Percentiles rank a stretch among this genome's conserved stretches.
phyloP scores from a whole-genome alignment of 2,113 vertebrate genomes.

The Setophaga kirtlandii region DNA sequence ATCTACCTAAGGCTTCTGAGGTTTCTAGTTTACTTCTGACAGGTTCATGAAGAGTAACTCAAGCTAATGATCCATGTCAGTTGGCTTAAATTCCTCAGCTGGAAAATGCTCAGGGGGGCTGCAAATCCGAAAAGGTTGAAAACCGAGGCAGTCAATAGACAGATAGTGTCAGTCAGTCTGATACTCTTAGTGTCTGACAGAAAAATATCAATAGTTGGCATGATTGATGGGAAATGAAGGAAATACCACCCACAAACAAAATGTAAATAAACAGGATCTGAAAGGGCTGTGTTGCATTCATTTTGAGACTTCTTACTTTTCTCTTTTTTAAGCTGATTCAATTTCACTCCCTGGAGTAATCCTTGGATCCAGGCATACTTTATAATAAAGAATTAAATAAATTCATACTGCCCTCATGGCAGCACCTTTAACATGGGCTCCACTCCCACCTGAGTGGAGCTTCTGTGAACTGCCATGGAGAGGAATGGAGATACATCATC shows the following conservation, averaged over 20 bases:
- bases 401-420: background rate
- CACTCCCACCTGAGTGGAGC: background rate
- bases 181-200: background rate
- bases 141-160: background rate
- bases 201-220: constrained; percentile 15
- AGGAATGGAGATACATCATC: background rate
- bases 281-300: background rate
- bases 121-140: constrained; percentile 18
- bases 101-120: background rate
- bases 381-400: background rate
- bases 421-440: background rate
- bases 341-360: background rate
- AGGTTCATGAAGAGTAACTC: background rate
- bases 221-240: background rate
- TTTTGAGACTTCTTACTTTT: background rate
- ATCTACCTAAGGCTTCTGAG: background rate
- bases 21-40: background rate
- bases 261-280: background rate
- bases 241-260: background rate
- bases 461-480: background rate
- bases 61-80: background rate
- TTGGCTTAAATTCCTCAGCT: background rate
- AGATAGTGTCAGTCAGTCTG: constrained; percentile 26
- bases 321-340: background rate
- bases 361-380: background rate